phyloP scores from a whole-genome alignment of 1,140 invertebrate species.

The Metaphire vulgaris region DNA sequence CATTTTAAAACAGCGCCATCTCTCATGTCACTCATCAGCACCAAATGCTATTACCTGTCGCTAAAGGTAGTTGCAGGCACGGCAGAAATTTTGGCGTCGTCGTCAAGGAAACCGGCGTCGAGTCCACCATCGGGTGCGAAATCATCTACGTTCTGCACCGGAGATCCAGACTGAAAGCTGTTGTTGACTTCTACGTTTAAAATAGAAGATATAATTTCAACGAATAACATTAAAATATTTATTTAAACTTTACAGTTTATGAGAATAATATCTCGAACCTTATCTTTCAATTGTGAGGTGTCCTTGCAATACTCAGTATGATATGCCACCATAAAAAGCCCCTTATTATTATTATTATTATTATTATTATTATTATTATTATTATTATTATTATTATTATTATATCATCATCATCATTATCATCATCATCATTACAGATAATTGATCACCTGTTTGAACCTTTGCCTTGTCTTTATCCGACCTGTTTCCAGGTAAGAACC shows the following conservation, averaged over 20 bases:
- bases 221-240: too few species aligned
- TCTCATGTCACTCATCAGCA: background rate
- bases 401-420: too few species aligned
- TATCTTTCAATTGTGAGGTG: too few species aligned
- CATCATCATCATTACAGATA: too few species aligned
- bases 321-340: too few species aligned
- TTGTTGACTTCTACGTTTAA: background rate
- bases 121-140: constrained; percentile 75
- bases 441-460: too few species aligned
- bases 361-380: too few species aligned
- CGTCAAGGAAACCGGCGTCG: constrained; percentile 75
- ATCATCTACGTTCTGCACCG: constrained; percentile 65
- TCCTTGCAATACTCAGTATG: too few species aligned
- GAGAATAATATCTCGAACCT: too few species aligned
- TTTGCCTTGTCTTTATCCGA: constrained; percentile 8
- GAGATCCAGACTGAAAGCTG: background rate
- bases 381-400: too few species aligned
- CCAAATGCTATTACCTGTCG: constrained; percentile 13
- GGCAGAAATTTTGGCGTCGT: constrained; percentile 54
- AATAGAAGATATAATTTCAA: background rate
- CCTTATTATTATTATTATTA: too few species aligned
- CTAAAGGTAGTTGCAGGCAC: constrained; percentile 41
- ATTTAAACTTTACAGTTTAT: too few species aligned
- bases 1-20: background rate
- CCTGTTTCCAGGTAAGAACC: background rate